Conservation (phyloP, 2,113 vertebrate genomes). For the Phrynosoma platyrhinos region DNA sequence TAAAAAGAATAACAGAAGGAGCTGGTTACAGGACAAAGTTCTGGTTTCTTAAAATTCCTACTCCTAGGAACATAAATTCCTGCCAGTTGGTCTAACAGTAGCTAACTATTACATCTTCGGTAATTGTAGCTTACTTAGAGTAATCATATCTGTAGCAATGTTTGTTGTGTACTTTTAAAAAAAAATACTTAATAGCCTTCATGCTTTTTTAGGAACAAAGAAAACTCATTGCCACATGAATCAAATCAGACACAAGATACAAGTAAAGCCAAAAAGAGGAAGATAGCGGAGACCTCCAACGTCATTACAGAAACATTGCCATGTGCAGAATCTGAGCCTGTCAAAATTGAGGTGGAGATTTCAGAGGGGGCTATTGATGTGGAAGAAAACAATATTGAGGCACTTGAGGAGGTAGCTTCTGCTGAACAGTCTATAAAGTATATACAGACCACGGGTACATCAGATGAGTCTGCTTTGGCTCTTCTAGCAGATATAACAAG, state of each 20-base stretch:
- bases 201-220: conserved; percentile 82
- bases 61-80: background rate
- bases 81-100: too few species aligned
- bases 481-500: conserved; percentile 97
- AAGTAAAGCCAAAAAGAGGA: conserved; percentile 88
- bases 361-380: conserved; percentile 85
- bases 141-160: background rate
- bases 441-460: conserved; percentile 81
- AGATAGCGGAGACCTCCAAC: conserved; percentile 90
- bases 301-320: conserved; percentile 92
- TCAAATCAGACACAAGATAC: conserved; percentile 72
- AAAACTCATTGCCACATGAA: conserved; percentile 75
- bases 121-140: background rate
- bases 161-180: background rate
- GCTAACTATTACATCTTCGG: background rate
- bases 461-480: conserved; percentile 93
- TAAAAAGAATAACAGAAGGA: too few species aligned
- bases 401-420: conserved; percentile 83
- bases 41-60: background rate
- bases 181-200: conserved; percentile 20
- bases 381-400: conserved; percentile 84
- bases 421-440: conserved; percentile 83
- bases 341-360: conserved; percentile 92
- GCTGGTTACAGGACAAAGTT: too few species aligned
- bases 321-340: conserved; percentile 83